Evolutionary conservation across 2,113 vertebrate species (phyloP).

Genomic region (Urocynchramus pylzowi): DNA sequence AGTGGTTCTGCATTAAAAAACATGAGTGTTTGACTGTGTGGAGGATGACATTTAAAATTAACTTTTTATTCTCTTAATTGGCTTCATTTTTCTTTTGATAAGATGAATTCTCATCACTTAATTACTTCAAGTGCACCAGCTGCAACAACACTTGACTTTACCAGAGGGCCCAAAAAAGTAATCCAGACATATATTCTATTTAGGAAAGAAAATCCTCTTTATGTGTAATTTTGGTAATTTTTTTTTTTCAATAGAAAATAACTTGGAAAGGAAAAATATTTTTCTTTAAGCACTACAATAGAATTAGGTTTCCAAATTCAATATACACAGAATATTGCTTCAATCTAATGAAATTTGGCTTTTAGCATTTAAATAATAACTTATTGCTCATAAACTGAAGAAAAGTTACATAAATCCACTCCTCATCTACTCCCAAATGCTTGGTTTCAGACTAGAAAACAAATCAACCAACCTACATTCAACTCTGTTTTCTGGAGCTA

Average conservation of each 20-base stretch:
- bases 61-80: neutral
- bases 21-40: neutral
- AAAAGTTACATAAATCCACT: neutral
- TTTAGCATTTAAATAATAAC: neutral
- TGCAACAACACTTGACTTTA: slow-evolving; percentile 14
- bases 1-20: neutral
- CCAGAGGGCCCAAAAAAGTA: neutral
- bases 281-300: neutral
- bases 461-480: neutral
- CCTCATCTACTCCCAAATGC: neutral
- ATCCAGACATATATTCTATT: neutral
- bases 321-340: neutral
- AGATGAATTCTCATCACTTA: neutral
- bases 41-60: neutral
- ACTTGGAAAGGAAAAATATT: neutral
- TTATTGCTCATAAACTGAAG: neutral
- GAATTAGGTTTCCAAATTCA: neutral
- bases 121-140: neutral
- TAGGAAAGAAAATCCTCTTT: neutral
- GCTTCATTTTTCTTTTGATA: neutral
- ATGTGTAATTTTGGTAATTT: neutral
- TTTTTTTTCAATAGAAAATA: neutral
- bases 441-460: neutral
- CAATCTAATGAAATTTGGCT: neutral
- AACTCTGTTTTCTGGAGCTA: neutral